Conservation (phyloP, 2,113 vertebrate species). For the Procapra przewalskii region DNA sequence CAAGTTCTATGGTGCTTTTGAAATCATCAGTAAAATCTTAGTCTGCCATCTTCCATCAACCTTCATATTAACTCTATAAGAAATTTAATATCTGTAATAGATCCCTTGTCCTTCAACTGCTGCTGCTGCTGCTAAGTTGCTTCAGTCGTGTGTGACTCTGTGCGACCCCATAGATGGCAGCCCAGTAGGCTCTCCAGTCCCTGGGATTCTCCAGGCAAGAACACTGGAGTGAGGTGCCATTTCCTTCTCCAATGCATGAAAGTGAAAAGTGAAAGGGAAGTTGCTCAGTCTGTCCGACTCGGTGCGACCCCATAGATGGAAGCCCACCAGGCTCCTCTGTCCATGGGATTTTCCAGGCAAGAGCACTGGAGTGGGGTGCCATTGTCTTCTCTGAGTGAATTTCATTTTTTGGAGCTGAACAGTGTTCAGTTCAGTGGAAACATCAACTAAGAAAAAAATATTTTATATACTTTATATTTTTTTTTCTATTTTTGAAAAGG, state of each 20-base stretch:
- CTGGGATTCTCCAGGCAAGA: no score
- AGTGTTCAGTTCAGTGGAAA: background rate
- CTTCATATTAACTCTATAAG: background rate
- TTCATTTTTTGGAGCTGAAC: background rate
- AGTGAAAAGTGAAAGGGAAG: no score
- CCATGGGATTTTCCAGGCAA: no score
- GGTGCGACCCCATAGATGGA: accelerated
- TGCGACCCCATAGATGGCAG: accelerated
- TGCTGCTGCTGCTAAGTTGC: no score
- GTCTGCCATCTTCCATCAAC: background rate
- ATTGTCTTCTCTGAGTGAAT: background rate
- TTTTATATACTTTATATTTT: background rate
- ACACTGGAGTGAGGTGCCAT: no score
- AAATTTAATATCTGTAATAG: background rate
- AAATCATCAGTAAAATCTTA: background rate
- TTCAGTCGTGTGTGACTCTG: no score
- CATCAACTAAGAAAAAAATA: background rate
- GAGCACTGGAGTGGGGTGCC: no score
- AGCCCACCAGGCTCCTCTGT: no score
- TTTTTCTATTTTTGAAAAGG: background rate
- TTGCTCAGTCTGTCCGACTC: no score
- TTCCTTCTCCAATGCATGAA: no score
- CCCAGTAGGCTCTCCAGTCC: accelerated
- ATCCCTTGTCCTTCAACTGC: background rate
- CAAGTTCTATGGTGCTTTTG: background rate